phyloP scores from a whole-genome alignment of 2,888 invertebrate genomes.

The Catocala fraxini region DNA sequence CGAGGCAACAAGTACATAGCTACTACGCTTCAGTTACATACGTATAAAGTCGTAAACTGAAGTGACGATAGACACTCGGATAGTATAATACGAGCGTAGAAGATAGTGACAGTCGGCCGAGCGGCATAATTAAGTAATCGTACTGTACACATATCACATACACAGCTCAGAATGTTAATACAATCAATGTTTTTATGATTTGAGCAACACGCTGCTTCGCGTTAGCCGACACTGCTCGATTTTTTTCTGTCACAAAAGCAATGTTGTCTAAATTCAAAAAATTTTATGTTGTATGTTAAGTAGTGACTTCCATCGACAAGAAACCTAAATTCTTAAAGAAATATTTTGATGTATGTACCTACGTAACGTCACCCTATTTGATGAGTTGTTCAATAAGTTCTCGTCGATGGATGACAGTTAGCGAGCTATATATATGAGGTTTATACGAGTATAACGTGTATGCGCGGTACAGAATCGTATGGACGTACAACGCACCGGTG shows the following conservation, averaged over 20 bases:
- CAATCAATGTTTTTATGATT: slow-evolving; percentile 39
- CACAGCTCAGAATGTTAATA: slow-evolving; percentile 30
- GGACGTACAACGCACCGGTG: slow-evolving; percentile 97
- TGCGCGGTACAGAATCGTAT: slow-evolving; percentile 90
- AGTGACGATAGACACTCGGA: too few species aligned
- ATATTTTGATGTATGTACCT: too few species aligned
- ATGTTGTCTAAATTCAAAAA: slow-evolving; percentile 11
- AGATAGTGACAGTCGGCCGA: background rate
- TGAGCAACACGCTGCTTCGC: slow-evolving; percentile 51
- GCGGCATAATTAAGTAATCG: slow-evolving; percentile 10
- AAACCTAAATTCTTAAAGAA: too few species aligned
- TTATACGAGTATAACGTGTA: slow-evolving; percentile 10
- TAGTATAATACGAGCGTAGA: background rate
- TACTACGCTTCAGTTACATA: background rate
- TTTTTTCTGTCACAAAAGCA: slow-evolving; percentile 42
- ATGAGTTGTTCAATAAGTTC: too few species aligned
- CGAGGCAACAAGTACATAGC: background rate
- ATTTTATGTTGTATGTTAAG: background rate
- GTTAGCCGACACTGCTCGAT: slow-evolving; percentile 49
- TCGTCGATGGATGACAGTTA: too few species aligned
- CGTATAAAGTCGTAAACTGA: background rate
- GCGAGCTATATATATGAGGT: too few species aligned
- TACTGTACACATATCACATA: slow-evolving; percentile 16
- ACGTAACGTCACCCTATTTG: too few species aligned
- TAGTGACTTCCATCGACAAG: too few species aligned